These are phyloP conservation scores for Myotis davidii DNA, from an alignment of 2,113 vertebrate species.

Conservation along the genomic window DNA sequence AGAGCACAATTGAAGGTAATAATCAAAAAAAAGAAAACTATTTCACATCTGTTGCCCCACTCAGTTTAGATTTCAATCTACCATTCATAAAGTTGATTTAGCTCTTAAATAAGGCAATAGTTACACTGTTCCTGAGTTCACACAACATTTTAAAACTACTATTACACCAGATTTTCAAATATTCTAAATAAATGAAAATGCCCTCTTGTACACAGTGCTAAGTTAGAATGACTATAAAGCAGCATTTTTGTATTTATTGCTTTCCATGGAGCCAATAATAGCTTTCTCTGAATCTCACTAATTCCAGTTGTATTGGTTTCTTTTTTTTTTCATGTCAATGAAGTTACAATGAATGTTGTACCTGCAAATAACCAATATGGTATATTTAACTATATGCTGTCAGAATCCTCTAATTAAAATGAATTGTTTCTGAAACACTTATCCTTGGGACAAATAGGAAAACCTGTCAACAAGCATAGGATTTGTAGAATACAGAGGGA, in stretches of 20 bases:
- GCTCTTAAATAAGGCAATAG: not conserved
- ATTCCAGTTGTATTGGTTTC: not conserved
- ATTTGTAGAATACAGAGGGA: conserved; percentile 33
- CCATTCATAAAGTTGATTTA: not conserved
- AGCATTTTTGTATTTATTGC: conserved; percentile 17
- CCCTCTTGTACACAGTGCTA: not conserved
- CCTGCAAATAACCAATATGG: conserved; percentile 32
- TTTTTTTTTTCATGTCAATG: conserved; percentile 41
- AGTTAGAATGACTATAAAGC: conserved; percentile 3
- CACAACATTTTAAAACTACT: not conserved
- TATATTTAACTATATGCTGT: conserved; percentile 26
- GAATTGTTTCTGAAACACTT: conserved; percentile 54
- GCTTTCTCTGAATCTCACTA: not conserved
- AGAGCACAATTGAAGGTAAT: not conserved
- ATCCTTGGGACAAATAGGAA: conserved; percentile 46
- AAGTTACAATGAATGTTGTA: conserved; percentile 40
- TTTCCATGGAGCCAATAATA: not conserved
- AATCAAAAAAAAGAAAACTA: not conserved
- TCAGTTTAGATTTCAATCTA: not conserved
- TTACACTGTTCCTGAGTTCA: not conserved
- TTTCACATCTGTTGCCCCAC: not conserved
- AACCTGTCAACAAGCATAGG: conserved; percentile 14
- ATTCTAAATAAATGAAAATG: conserved; percentile 28
- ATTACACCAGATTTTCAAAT: conserved; percentile 25
- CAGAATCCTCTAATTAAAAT: conserved; percentile 71